A percentile compares a stretch with the other conserved stretches of the same genome.
These are phyloP conservation scores for Trilocha varians DNA, from an alignment of 2,888 invertebrate species.

Conservation along the genomic window DNA sequence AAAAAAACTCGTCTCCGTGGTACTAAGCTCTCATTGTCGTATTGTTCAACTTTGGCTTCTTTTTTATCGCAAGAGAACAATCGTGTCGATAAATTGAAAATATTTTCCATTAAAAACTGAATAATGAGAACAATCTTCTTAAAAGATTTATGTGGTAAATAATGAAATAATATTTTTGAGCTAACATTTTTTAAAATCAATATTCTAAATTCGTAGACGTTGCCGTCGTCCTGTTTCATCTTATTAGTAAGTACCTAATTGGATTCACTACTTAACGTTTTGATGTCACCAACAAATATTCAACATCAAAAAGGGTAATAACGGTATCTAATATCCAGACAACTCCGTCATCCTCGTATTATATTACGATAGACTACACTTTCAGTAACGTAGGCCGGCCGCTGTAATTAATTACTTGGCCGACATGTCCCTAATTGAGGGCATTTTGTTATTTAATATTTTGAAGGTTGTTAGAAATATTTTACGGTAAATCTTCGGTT, in stretches of 20 bases:
- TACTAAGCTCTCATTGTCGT: neutral
- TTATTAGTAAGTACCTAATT: neutral
- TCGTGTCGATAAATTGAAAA: neutral
- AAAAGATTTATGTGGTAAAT: no score
- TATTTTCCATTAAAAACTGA: neutral
- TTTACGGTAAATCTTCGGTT: neutral
- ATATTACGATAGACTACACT: neutral
- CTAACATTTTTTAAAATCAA: no score
- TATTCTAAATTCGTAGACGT: no score
- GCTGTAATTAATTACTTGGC: neutral
- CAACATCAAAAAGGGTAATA: neutral
- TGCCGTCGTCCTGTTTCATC: no score
- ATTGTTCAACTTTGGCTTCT: no score
- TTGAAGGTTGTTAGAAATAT: neutral
- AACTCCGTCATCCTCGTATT: neutral
- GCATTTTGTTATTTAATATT: neutral
- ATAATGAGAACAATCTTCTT: neutral
- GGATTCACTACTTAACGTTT: neutral
- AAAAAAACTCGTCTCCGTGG: neutral
- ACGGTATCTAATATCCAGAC: neutral
- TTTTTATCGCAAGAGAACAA: no score
- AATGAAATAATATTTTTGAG: no score
- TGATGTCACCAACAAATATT: neutral
- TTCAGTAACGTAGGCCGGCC: neutral
- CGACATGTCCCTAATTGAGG: neutral